A percentile compares a stretch with the other conserved stretches of the same genome.
phyloP scores from a whole-genome alignment of 2,797 vertebrate genomes.

The Scarus forsteni region DNA sequence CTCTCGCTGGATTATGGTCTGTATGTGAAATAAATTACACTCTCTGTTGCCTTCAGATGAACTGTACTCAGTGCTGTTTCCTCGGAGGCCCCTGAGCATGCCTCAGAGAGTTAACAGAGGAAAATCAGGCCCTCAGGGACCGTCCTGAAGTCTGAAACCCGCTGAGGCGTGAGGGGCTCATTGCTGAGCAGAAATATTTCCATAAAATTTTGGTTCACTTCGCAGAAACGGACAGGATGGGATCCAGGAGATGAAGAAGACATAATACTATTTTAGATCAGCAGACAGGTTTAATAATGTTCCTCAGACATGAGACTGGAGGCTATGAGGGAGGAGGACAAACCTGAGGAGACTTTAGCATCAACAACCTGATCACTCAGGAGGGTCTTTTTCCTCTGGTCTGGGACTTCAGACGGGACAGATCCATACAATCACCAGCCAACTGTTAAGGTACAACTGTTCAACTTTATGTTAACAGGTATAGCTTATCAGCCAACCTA shows the following conservation, averaged over 20 bases:
- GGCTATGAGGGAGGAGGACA: neutral
- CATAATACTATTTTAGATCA: constrained; percentile 12
- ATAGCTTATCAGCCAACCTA: too few relatives aligned
- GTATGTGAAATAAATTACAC: constrained; percentile 10
- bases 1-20: neutral
- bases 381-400: neutral
- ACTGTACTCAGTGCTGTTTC: neutral
- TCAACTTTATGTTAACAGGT: too few relatives aligned
- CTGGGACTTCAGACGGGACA: neutral
- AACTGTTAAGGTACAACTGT: too few relatives aligned
- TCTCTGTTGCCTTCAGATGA: constrained; percentile 14
- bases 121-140: constrained; percentile 21
- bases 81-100: neutral
- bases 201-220: constrained; percentile 16
- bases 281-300: neutral
- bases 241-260: constrained; percentile 17
- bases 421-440: neutral
- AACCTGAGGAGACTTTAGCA: neutral
- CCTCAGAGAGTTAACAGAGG: constrained; percentile 6
- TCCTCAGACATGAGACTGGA: constrained; percentile 8
- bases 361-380: neutral
- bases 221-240: neutral
- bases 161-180: constrained; percentile 27
- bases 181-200: constrained; percentile 14
- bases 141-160: constrained; percentile 8